Evolutionary conservation across 2,113 vertebrate species (phyloP).

Genomic region (Actenoides lindsayi): DNA sequence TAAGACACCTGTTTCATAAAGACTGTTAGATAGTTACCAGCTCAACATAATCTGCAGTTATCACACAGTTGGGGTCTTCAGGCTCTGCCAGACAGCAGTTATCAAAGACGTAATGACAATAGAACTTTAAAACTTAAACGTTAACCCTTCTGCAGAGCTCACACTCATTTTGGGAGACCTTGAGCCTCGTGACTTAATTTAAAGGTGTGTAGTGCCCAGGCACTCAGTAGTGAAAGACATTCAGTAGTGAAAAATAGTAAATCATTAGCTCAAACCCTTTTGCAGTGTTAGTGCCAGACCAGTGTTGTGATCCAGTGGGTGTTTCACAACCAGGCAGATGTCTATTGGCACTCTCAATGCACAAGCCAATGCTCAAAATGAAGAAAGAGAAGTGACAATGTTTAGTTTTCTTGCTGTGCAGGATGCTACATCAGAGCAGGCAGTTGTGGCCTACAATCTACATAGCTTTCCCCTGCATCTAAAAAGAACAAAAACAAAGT

Average conservation of each 20-base stretch:
- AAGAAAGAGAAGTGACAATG: not conserved
- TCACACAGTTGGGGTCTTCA: not conserved
- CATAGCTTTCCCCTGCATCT: constrained; percentile 11
- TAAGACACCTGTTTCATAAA: not conserved
- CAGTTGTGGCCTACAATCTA: not conserved
- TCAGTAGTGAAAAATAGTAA: not conserved
- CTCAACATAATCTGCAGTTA: not conserved
- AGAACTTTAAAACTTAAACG: not conserved
- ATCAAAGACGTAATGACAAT: not conserved
- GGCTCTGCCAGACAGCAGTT: not conserved
- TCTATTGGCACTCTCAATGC: not conserved
- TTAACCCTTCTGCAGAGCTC: not conserved
- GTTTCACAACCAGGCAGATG: not conserved
- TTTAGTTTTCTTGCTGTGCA: not conserved
- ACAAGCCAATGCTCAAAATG: not conserved
- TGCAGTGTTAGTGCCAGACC: not conserved
- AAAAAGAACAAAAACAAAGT: not conserved
- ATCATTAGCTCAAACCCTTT: not conserved
- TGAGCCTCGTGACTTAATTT: not conserved
- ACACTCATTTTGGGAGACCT: not conserved
- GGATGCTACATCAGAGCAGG: not conserved
- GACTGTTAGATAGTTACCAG: not conserved
- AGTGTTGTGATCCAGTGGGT: not conserved
- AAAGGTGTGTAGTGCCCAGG: not conserved
- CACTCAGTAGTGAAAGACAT: not conserved